Conservation (phyloP, 1,140 invertebrate species). For the Aphidius gifuensis region DNA sequence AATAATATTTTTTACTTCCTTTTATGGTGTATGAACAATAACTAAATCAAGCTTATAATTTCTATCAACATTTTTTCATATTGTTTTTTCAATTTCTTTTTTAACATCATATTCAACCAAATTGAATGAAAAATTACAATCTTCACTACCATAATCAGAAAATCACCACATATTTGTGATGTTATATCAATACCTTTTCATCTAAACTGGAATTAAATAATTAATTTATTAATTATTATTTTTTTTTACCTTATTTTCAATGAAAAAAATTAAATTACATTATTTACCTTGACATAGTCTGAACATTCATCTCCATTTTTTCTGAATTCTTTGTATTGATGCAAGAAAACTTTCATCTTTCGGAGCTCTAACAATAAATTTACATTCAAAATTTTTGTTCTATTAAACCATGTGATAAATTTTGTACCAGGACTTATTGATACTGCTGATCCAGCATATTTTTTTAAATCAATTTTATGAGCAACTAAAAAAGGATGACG, state of each 20-base stretch:
- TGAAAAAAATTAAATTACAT: too few species aligned
- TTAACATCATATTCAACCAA: slow-evolving; percentile 21
- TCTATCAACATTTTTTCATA: slow-evolving; percentile 31
- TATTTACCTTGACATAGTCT: slow-evolving; percentile 40
- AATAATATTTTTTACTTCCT: slow-evolving; percentile 20
- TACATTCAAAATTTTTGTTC: slow-evolving; percentile 30
- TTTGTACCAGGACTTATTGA: too few species aligned
- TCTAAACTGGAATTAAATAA: slow-evolving; percentile 24
- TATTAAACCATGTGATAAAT: slow-evolving; percentile 34
- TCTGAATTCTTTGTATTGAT: slow-evolving; percentile 42
- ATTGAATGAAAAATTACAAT: slow-evolving; percentile 17
- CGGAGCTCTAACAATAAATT: slow-evolving; percentile 32
- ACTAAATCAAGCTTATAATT: slow-evolving; percentile 35
- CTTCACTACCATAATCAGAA: slow-evolving; percentile 21
- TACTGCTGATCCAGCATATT: too few species aligned
- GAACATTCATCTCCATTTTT: slow-evolving; percentile 34
- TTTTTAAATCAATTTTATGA: too few species aligned
- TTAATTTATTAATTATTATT: too few species aligned
- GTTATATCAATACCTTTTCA: slow-evolving; percentile 31
- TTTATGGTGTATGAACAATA: slow-evolving; percentile 42
- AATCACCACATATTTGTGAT: slow-evolving; percentile 34
- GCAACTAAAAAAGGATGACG: background rate
- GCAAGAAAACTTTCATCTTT: slow-evolving; percentile 36
- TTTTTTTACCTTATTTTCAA: too few species aligned
- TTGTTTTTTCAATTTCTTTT: slow-evolving; percentile 40